Evolutionary conservation across 2,113 vertebrate species (phyloP).

Genomic region (Callocephalon fimbriatum): DNA sequence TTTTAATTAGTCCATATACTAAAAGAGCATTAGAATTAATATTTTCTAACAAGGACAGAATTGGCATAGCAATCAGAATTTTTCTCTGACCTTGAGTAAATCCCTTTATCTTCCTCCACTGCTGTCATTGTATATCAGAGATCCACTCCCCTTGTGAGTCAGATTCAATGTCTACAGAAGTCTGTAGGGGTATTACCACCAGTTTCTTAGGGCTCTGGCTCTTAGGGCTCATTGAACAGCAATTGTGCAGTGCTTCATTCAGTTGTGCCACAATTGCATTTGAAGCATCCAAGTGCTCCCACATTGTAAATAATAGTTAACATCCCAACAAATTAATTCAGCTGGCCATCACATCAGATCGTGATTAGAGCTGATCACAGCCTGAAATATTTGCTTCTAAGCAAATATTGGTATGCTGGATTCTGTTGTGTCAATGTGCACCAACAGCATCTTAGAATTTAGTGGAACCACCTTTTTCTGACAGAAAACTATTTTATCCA

Average conservation of each 20-base stretch:
- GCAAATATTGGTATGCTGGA: not conserved
- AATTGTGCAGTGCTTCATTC: fast-evolving
- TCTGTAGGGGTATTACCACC: not conserved
- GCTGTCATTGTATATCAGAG: not conserved
- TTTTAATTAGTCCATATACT: not conserved
- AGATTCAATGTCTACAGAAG: not conserved
- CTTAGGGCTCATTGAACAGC: not conserved
- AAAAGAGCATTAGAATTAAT: not conserved
- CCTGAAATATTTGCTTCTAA: not conserved
- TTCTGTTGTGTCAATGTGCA: not conserved
- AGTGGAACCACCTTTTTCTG: not conserved
- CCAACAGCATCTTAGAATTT: not conserved
- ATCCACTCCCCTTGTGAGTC: not conserved
- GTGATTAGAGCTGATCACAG: not conserved
- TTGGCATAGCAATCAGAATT: not conserved
- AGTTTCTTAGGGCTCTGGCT: not conserved
- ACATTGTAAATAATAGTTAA: not conserved
- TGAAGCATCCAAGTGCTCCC: not conserved
- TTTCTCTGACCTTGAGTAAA: not conserved
- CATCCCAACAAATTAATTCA: not conserved
- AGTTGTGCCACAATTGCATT: not conserved
- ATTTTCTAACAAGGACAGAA: not conserved
- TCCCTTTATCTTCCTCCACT: not conserved
- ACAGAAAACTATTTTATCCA: not conserved
- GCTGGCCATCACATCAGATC: not conserved